Base-by-base conservation (phyloP, 2,888 invertebrate species). In the Drosophila maculinotata region DNA sequence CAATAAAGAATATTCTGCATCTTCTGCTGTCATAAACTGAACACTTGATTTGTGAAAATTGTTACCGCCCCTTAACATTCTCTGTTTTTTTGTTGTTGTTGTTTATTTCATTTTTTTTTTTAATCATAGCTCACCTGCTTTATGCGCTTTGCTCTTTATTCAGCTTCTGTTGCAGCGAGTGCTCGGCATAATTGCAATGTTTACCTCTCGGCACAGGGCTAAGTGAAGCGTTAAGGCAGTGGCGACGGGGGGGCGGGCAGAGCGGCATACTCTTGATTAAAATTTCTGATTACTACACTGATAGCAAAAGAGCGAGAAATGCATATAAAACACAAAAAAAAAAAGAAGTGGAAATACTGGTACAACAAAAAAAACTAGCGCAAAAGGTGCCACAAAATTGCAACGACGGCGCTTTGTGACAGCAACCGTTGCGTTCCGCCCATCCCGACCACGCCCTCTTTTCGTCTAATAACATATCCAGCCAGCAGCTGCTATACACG, bases 231-330 rank as follows among this genome's bases (percentile, higher is more conserved):
- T 81, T 81, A 81, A 80, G 87, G 78, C 65, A 62, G 59, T 42
- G 56, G 48, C 45, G 42, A 48, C 12, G 12, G 28, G 53, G 33
- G 49, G 33, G 33, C 14, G 17, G 30, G 15, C 7, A 26, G 63
- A n/a, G 65, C 35, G 51, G 54, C 59, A 65, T 68, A 53, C 75
- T 76, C 85, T 83, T 83, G 82, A 83, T 83, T 83, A 83, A 83
- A 83, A 83, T 83, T 83, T 83, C 87, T 87, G 82, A 83, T 83
- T 83, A 83, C 87, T 85, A 66, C 70, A 75, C 82, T 75, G 84
- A 81, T 81, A 81, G 76, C 62, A 65, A 53, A 63, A 59, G 51
- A 70, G 76, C 53, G 54, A 69, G 72, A 72, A 85, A 81, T 85
- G 82, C 85, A 72, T 58, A 77, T 53, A 79, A 60, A 51, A 39